Conservation (phyloP, 2,888 invertebrate species). For the Ormyrus nitidulus region DNA sequence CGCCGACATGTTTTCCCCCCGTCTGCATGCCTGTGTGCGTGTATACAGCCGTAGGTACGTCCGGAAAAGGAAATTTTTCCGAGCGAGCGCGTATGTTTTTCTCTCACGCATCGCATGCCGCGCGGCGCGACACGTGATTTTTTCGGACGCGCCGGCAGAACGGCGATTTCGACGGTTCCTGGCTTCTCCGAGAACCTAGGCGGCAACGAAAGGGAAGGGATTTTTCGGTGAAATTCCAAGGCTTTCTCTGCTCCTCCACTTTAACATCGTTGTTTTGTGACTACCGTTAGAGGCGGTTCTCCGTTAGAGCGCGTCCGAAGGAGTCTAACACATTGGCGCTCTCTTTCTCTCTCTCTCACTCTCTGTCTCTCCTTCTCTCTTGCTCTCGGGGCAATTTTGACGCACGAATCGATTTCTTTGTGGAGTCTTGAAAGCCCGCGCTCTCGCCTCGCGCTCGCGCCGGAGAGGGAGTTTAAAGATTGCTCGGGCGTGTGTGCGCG, state of each 20-base stretch:
- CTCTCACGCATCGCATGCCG: conserved; percentile 29
- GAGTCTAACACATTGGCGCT: background rate
- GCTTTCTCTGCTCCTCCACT: background rate
- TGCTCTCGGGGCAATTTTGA: conserved; percentile 52
- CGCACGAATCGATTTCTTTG: conserved; percentile 58
- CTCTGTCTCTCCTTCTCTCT: conserved; percentile 1
- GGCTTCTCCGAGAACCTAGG: conserved; percentile 16
- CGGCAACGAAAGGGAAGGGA: background rate
- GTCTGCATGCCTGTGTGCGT: background rate
- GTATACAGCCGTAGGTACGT: conserved; percentile 4
- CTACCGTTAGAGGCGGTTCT: background rate
- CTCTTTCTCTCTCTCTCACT: background rate
- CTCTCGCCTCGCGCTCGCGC: background rate
- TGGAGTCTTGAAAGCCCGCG: conserved; percentile 54
- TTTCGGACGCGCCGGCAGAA: conserved; percentile 43
- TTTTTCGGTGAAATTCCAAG: background rate
- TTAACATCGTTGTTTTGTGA: no score
- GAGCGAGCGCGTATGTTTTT: conserved; percentile 3
- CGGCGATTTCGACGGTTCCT: background rate
- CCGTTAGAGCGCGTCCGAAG: no score
- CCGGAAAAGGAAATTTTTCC: conserved; percentile 41
- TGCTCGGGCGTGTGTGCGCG: conserved; percentile 26
- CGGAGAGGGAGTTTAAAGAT: conserved; percentile 54
- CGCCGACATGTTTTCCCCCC: conserved; percentile 1
- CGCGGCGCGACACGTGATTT: conserved; percentile 53